A percentile compares a stretch with the other conserved stretches of the same genome.
Conservation (phyloP, 2,113 vertebrate species). For the Chaetops frenatus region DNA sequence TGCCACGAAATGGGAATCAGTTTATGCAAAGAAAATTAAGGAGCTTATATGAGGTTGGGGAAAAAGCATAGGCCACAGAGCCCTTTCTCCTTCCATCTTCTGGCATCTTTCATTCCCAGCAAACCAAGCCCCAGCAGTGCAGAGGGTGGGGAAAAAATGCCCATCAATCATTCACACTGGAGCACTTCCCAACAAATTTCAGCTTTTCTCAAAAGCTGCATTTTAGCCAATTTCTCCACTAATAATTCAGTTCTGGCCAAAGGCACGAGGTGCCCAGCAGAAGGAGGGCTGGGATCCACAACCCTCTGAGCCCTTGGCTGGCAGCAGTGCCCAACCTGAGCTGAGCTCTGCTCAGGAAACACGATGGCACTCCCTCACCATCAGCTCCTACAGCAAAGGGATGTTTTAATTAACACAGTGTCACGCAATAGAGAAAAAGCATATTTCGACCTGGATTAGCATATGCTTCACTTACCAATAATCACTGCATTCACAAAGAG, state of each 20-base stretch:
- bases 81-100: not conserved
- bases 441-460: conserved; percentile 8
- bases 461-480: conserved; percentile 32
- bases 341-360: not conserved
- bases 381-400: not conserved
- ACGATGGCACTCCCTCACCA: not conserved
- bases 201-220: not conserved
- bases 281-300: not conserved
- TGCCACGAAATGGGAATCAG: not conserved
- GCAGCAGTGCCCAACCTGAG: not conserved
- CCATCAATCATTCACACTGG: not conserved
- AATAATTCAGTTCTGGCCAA: not conserved
- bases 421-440: conserved; percentile 10
- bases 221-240: not conserved
- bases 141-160: not conserved
- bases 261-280: accelerated
- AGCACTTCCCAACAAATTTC: not conserved
- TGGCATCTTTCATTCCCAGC: not conserved
- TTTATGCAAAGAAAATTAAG: not conserved
- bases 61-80: not conserved
- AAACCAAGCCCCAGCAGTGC: not conserved
- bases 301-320: accelerated
- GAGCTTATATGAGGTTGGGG: not conserved
- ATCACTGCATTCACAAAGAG: not conserved
- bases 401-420: conserved; percentile 14